Evolutionary conservation across 1,140 invertebrate species (phyloP), one percentile per base, ranked within the genome.

Genomic region (Brachionus paranguensis): DNA sequence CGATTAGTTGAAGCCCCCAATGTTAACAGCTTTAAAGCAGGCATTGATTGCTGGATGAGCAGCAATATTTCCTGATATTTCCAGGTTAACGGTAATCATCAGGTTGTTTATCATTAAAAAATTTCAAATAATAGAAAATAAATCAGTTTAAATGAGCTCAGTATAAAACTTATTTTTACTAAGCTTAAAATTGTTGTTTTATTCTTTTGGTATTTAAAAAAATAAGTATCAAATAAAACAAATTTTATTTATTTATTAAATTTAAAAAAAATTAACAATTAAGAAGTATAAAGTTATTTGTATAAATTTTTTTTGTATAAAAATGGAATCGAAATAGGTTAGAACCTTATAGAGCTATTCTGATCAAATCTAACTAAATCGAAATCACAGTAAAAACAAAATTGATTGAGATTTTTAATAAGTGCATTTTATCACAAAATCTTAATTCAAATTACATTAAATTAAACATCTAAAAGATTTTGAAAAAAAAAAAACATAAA

Each of bases 241-340:
- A 70, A 12, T 37, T 33, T 14, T 6, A 70, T 70, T 70, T 70
- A 37, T 70, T 70, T 70, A 70, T 70, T 37, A 37, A 37, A 10
- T 65, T 14, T 37, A 24, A n/a, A 37, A 37, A 41, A 70, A 70
- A 70, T 37, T 37, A 70, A 70, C 65, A 70, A 70, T 70, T 70
- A 37, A 41, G 37, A 70, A 24, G 65, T n/a, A 70, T 60, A 60
- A 60, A 60, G 53, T 60, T 60, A 60, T 60, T 47, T 72, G 70
- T 72, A 72, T 20, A 43, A 72, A 17, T 72, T 41, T 47, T 43
- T 47, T 72, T 72, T 72, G 70, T 72, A 72, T 72, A 72, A 72
- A 72, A 72, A 72, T 72, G 70, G 37, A 72, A 47, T 43, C 37
- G 70, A 47, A 33, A 72, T 60, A 60, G 17, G 17, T 60, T 20